Evolutionary conservation across 2,888 invertebrate species (phyloP), one percentile per base, ranked within the genome.

Genomic region (Meiosimyza platycephala): DNA sequence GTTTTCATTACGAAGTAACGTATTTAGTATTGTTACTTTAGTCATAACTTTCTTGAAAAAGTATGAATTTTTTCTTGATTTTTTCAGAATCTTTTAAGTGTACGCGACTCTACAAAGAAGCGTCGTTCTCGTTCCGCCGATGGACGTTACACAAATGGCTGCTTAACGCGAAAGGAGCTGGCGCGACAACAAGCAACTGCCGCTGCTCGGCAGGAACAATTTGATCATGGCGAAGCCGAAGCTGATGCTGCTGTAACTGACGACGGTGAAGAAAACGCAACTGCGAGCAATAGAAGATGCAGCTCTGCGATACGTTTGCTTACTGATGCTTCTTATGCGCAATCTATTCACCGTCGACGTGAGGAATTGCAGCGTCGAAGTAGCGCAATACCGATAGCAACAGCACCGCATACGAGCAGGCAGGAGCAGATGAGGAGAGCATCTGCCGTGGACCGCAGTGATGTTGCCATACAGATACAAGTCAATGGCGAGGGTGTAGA

Each of bases 91-190:
- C 76, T 84, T n/a, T 76, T 84, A 28, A 78, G 76, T 57, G 78
- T 84, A 6, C 78, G 79, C 9, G 85, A 84, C 9, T 81, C 84
- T 1, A 22, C 82, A 3, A 83, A 83, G 51, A 84, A 84, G 60
- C 82, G 83, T 16, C 84, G 86, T 48, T 83, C 85, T 0, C 83
- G 76, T 4, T 84, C 85, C 3, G 84, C 85, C 2, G 85, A 86
- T 50, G 84, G 83, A 13, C 84, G 85, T 54, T 86, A 84, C 62
- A 82, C 84, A 64, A 82, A 81, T 15, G 83, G 81, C 6, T 81
- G 78, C 72, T 81, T 82, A 51, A 78, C 79, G 0, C 80, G 80
- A 22, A 66, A 47, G 18, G 74, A 6, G 70, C 74, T 22, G 75
- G 73, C 67, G 12, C 79, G 71, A 48, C 71, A 66, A 22, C 76